Percentiles rank a stretch among this genome's conserved stretches.
These are phyloP conservation scores for Actinopyga echinites DNA, from an alignment of 53 echinoderm and acorn worm genomes.

Conservation along the genomic window DNA sequence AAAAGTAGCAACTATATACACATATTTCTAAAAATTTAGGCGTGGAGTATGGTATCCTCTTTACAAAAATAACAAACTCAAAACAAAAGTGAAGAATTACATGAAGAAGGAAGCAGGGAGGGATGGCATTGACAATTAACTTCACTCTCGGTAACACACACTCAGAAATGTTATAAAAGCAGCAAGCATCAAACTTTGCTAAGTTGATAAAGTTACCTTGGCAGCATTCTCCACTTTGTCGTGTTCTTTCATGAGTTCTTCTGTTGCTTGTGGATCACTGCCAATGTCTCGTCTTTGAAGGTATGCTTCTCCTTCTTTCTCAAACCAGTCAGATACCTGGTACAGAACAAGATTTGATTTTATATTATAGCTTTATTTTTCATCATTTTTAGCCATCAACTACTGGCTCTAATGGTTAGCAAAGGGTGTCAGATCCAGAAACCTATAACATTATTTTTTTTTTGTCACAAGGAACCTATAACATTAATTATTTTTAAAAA, in stretches of 20 bases:
- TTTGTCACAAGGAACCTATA: neutral
- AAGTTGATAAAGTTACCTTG: constrained; percentile 45
- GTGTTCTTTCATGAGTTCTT: constrained; percentile 77
- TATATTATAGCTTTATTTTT: neutral
- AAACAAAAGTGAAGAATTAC: too few relatives aligned
- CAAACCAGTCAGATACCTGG: constrained; percentile 94
- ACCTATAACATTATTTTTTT: neutral
- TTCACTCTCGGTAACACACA: too few relatives aligned
- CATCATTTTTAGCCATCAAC: neutral
- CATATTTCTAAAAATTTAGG: too few relatives aligned
- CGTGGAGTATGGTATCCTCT: too few relatives aligned
- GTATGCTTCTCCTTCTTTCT: constrained; percentile 82
- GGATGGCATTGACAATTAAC: too few relatives aligned
- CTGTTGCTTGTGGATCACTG: constrained; percentile 64
- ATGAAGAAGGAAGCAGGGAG: too few relatives aligned
- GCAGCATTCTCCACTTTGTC: constrained; percentile 74
- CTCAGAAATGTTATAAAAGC: too few relatives aligned
- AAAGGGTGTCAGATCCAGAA: neutral
- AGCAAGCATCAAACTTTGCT: too few relatives aligned
- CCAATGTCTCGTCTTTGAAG: constrained; percentile 86
- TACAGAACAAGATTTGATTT: neutral
- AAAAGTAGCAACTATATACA: too few relatives aligned
- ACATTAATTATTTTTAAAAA: neutral
- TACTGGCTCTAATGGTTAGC: neutral
- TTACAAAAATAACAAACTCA: too few relatives aligned